Conservation (phyloP, 2,113 vertebrate species). For the Asarcornis scutulata region DNA sequence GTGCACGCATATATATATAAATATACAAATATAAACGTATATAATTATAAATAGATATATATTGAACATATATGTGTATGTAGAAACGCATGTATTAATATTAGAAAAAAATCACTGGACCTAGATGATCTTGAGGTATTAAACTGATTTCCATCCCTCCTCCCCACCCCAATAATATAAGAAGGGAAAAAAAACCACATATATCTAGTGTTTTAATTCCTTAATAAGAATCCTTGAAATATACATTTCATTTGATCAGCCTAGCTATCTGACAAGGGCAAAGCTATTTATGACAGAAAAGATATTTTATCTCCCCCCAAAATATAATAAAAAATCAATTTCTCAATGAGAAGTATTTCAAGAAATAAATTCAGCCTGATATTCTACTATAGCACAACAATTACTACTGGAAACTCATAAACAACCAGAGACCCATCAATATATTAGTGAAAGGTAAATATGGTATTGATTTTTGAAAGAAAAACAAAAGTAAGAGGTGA, state of each 20-base stretch:
- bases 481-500: not conserved
- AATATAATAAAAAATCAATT: not conserved
- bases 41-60: not conserved
- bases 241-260: not conserved
- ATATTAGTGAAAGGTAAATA: slow-evolving; percentile 11
- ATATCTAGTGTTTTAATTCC: not conserved
- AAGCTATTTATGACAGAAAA: not conserved
- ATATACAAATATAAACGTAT: no score
- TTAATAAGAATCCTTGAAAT: not conserved
- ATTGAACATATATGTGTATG: not conserved
- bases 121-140: not conserved
- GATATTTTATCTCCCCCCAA: not conserved
- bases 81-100: not conserved
- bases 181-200: not conserved
- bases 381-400: not conserved
- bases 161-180: not conserved
- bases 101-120: not conserved
- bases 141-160: not conserved
- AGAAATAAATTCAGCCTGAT: not conserved
- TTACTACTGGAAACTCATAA: not conserved
- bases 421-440: not conserved
- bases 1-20: not conserved
- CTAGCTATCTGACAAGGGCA: not conserved
- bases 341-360: not conserved
- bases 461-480: not conserved